Conservation (phyloP, 2,888 invertebrate genomes). For the Drosophila monieri region DNA sequence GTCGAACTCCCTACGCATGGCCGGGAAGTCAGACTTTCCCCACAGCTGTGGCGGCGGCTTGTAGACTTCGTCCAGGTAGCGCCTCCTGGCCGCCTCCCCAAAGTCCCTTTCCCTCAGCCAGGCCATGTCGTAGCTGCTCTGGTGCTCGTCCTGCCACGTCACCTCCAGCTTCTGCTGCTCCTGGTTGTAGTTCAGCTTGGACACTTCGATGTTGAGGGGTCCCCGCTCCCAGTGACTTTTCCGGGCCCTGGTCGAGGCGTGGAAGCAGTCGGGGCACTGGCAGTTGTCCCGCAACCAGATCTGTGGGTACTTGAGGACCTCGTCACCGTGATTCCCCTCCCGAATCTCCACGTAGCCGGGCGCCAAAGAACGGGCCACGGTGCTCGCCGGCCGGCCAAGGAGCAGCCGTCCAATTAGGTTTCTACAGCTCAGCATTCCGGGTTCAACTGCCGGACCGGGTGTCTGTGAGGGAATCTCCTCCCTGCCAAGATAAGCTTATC, state of each 20-base stretch:
- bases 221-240: constrained; percentile 86
- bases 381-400: constrained; percentile 27
- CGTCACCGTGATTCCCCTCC: constrained; percentile 21
- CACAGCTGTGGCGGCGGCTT: constrained; percentile 85
- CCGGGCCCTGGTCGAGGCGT: constrained; percentile 86
- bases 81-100: constrained; percentile 83
- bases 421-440: constrained; percentile 65
- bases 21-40: constrained; percentile 85
- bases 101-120: constrained; percentile 88
- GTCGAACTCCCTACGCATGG: constrained; percentile 85
- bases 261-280: constrained; percentile 88
- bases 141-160: constrained; percentile 88
- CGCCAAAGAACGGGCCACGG: constrained; percentile 40
- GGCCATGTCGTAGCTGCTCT: constrained; percentile 85
- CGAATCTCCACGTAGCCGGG: constrained; percentile 59
- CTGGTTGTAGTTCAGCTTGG: constrained; percentile 36
- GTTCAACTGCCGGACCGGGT: constrained; percentile 41
- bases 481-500: not conserved
- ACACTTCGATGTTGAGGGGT: constrained; percentile 83
- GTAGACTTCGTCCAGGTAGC: constrained; percentile 85
- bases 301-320: constrained; percentile 86
- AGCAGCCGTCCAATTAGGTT: constrained; percentile 55
- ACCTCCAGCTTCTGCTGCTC: constrained; percentile 75
- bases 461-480: not conserved
- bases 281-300: constrained; percentile 91